Evolutionary conservation across 2,888 invertebrate genomes (phyloP).

Genomic region (Xylocampa areola): DNA sequence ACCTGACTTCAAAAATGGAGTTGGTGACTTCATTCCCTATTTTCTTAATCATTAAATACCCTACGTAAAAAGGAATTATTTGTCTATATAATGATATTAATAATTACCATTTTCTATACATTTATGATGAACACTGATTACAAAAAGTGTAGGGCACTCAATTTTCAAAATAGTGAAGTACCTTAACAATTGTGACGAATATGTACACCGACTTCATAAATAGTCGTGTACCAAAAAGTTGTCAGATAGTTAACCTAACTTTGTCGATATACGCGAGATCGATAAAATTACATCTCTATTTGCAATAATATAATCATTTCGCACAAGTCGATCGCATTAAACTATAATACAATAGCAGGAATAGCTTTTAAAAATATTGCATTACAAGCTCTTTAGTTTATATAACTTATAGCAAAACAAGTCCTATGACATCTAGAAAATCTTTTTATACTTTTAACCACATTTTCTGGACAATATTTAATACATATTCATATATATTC

Average conservation of each 20-base stretch:
- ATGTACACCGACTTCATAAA: conserved; percentile 29
- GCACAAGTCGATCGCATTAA: conserved; percentile 17
- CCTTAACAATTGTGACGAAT: not conserved
- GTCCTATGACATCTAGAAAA: conserved; percentile 1
- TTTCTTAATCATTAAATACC: conserved; percentile 26
- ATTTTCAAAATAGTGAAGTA: conserved; percentile 49
- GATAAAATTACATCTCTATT: conserved; percentile 38
- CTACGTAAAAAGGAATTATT: conserved; percentile 23
- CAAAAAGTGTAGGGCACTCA: conserved; percentile 6
- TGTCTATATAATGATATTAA: conserved; percentile 11
- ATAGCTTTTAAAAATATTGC: conserved; percentile 24
- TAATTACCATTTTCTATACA: conserved; percentile 5
- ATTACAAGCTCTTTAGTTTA: conserved; percentile 30
- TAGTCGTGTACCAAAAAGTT: conserved; percentile 16
- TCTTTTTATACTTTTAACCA: conserved; percentile 27
- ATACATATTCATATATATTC: not conserved
- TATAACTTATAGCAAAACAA: conserved; percentile 24
- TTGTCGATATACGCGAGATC: conserved; percentile 44
- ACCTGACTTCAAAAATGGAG: conserved; percentile 40
- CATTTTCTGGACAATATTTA: not conserved
- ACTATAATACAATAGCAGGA: conserved; percentile 30
- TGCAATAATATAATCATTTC: conserved; percentile 30
- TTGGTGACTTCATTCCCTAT: conserved; percentile 45
- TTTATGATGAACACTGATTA: conserved; percentile 11
- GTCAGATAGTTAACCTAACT: conserved; percentile 48